Evolutionary conservation across 2,888 invertebrate species (phyloP).

Genomic region (Diarsia brunnea): DNA sequence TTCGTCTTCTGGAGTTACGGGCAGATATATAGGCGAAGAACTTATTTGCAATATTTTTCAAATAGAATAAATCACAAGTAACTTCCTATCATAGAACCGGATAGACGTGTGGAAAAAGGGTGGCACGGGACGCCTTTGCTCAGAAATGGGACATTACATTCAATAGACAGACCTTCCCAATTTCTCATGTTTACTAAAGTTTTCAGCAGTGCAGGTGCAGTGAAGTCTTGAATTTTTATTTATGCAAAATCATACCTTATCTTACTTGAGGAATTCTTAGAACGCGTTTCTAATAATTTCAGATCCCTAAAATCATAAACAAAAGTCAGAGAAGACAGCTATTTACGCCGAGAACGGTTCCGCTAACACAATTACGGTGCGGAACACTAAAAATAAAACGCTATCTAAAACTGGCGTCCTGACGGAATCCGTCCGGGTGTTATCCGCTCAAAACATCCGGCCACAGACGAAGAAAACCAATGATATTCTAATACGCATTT

Average conservation of each 20-base stretch:
- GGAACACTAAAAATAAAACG: conserved; percentile 65
- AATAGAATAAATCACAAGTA: neutral
- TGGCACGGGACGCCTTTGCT: neutral
- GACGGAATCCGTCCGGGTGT: conserved; percentile 64
- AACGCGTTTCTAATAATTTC: neutral
- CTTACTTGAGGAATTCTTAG: neutral
- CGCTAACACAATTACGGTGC: conserved; percentile 58
- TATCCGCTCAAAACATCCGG: conserved; percentile 75
- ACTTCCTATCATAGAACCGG: neutral
- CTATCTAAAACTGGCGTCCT: conserved; percentile 63
- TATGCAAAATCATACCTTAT: neutral
- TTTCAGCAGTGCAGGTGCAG: neutral
- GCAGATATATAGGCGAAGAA: conserved; percentile 24
- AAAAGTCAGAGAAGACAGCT: conserved; percentile 40
- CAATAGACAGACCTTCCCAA: neutral
- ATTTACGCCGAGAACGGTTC: conserved; percentile 50
- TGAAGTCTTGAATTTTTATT: neutral
- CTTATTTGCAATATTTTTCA: conserved; percentile 3
- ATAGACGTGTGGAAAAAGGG: neutral
- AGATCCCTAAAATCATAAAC: conserved; percentile 19
- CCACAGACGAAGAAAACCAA: conserved; percentile 40
- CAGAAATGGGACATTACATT: neutral
- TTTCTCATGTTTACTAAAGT: neutral
- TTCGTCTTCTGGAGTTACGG: conserved; percentile 34
- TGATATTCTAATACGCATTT: conserved; percentile 19